A percentile compares a stretch with the other conserved stretches of the same genome.
Conservation (phyloP, 2,113 vertebrate genomes). For the Danionella cerebrum region DNA sequence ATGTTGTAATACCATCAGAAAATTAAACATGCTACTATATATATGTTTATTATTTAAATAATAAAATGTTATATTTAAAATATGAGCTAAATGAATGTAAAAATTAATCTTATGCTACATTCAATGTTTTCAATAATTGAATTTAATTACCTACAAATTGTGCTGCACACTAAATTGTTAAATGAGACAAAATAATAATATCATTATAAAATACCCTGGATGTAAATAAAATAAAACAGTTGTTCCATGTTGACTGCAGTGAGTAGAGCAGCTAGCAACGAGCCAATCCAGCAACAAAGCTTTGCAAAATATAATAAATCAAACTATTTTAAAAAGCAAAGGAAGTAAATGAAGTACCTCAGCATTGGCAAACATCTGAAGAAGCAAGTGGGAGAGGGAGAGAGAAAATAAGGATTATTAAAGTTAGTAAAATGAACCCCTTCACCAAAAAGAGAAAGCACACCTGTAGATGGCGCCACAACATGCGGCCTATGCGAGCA, state of each 20-base stretch:
- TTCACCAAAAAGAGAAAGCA: slow-evolving; percentile 43
- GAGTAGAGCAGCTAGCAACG: slow-evolving; percentile 48
- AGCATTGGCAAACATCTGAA: slow-evolving; percentile 78
- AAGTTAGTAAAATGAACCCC: slow-evolving; percentile 66
- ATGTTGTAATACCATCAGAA: too few species aligned
- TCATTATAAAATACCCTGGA: not conserved
- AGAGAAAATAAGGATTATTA: slow-evolving; percentile 47
- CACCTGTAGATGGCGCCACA: slow-evolving; percentile 30
- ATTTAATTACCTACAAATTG: too few species aligned
- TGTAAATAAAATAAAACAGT: not conserved
- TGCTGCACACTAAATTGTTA: too few species aligned
- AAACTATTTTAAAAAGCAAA: slow-evolving; percentile 43
- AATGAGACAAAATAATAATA: too few species aligned
- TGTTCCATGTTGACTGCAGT: not conserved
- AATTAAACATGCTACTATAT: too few species aligned
- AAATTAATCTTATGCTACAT: too few species aligned
- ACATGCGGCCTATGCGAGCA: slow-evolving; percentile 53
- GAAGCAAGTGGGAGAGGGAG: slow-evolving; percentile 55
- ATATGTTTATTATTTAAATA: too few species aligned
- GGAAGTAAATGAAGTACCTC: slow-evolving; percentile 68
- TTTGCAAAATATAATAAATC: slow-evolving; percentile 36
- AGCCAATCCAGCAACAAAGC: slow-evolving; percentile 51
- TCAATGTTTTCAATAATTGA: too few species aligned
- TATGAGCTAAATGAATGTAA: too few species aligned
- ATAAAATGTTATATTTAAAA: too few species aligned